A percentile compares a stretch with the other conserved stretches of the same genome.
Conservation (phyloP, 2,113 vertebrate genomes). For the Galemys pyrenaicus region DNA sequence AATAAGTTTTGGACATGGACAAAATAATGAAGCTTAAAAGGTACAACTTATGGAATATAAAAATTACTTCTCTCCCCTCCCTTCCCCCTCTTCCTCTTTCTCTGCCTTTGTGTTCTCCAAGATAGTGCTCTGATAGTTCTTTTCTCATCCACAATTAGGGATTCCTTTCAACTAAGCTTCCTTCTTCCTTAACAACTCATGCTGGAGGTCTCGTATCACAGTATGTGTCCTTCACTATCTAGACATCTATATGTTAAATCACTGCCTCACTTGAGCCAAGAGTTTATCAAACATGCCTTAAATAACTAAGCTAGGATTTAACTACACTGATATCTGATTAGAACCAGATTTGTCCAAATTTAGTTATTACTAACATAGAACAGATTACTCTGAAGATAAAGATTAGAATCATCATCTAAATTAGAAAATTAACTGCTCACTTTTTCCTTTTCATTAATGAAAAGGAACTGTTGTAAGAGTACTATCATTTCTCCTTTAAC, state of each 20-base stretch:
- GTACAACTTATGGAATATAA: background rate
- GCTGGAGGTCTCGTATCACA: background rate
- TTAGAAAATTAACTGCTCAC: background rate
- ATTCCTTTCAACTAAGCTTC: background rate
- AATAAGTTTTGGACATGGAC: background rate
- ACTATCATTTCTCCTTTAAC: background rate
- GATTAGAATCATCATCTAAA: background rate
- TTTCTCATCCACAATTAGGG: background rate
- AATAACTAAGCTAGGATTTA: background rate
- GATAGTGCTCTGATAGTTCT: background rate
- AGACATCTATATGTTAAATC: background rate
- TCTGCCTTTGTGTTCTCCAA: background rate
- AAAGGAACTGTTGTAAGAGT: background rate
- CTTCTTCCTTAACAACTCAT: background rate
- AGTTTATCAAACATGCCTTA: background rate
- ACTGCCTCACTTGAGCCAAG: background rate
- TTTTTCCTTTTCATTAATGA: background rate
- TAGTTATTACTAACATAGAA: background rate
- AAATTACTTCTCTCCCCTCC: background rate
- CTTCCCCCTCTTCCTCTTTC: background rate
- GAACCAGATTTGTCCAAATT: background rate
- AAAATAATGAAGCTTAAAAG: background rate
- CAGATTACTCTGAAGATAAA: background rate
- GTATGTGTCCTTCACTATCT: background rate
- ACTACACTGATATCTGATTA: slow-evolving; percentile 16